Percentiles rank a stretch among this genome's conserved stretches.
Conservation (phyloP, 2,797 vertebrate genomes). For the Hybognathus amarus region DNA sequence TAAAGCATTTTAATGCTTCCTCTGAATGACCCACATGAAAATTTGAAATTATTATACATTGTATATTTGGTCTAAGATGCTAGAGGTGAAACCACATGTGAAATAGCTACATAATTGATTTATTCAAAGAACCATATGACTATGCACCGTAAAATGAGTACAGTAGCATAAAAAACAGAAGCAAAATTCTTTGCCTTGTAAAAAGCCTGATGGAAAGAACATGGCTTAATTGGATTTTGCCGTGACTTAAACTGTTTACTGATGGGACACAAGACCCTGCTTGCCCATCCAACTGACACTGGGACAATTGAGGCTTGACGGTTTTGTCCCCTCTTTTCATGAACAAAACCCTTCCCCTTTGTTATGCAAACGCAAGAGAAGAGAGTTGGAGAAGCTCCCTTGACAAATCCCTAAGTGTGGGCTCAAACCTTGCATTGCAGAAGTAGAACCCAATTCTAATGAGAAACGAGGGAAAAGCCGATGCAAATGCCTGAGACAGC, state of each 20-base stretch:
- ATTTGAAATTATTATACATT: slow-evolving; percentile 33
- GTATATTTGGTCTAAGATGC: slow-evolving; percentile 38
- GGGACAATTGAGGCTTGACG: slow-evolving; percentile 64
- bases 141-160: slow-evolving; percentile 49
- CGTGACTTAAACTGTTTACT: slow-evolving; percentile 52
- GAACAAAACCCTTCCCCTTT: slow-evolving; percentile 60
- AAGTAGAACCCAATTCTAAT: slow-evolving; percentile 69
- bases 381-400: slow-evolving; percentile 58
- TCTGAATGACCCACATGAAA: slow-evolving; percentile 35
- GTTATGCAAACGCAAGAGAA: slow-evolving; percentile 64
- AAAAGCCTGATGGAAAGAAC: slow-evolving; percentile 42
- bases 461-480: slow-evolving; percentile 60
- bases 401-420: slow-evolving; percentile 59
- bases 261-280: slow-evolving; percentile 48
- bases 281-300: slow-evolving; percentile 61
- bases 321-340: slow-evolving; percentile 61
- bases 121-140: slow-evolving; percentile 47
- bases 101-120: slow-evolving; percentile 49
- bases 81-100: slow-evolving; percentile 41
- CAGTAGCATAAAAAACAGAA: slow-evolving; percentile 48
- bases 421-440: slow-evolving; percentile 58
- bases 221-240: slow-evolving; percentile 56
- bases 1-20: slow-evolving; percentile 70
- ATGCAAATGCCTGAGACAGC: slow-evolving; percentile 74
- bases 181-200: slow-evolving; percentile 31